Base-by-base conservation (phyloP, 2,888 invertebrate species). In the Criorhina ranunculi region DNA sequence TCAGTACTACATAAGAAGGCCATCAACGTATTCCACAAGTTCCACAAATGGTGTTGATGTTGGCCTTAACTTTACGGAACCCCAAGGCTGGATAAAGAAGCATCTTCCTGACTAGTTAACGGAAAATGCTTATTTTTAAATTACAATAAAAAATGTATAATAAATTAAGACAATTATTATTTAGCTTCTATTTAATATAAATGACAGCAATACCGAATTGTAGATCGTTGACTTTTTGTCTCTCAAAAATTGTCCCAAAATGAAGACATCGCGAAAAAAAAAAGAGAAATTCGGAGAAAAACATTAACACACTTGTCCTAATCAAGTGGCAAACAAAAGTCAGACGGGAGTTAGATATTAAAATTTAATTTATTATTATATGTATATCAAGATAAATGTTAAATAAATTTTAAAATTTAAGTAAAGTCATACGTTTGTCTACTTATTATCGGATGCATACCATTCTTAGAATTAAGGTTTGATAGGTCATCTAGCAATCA, bases 21-120 rank as follows among this genome's bases (percentile, higher is more conserved):
- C 85, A 31, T 59, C 79, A 24, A 57, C 79, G 59, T 85, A 49
- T 64, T 53, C 73, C 51, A 57, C 69, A 64, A 85, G 46, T 37
- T 64, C 85, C 31, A 70, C 64, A 17, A 75, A 85, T 53, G 75
- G 75, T 7, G 79, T 79, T 17, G 85, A 85, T 40, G 44, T 85
- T 0, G 85, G 79, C 51, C 44, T 70, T 42, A 85, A 79, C 35
- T 85, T 55, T 51, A 46, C 83, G 1, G 83, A 78, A 73, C 78
- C 72, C 35, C 83, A 83, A 78, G 83, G 78, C 78, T 83, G 83
- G 83, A 62, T 64, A 40, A 78, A 83, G 49, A 83, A 78, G 37
- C 73, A 78, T 55, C 78, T 73, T 67, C 78, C 83, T 29, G 73
- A 78, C 19, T 83, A 83, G 73, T 78, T 78, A 42, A 60, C 15